Percentiles rank a stretch among this genome's conserved stretches.
Conservation (phyloP, 2,113 vertebrate genomes). For the Rallus limicola region DNA sequence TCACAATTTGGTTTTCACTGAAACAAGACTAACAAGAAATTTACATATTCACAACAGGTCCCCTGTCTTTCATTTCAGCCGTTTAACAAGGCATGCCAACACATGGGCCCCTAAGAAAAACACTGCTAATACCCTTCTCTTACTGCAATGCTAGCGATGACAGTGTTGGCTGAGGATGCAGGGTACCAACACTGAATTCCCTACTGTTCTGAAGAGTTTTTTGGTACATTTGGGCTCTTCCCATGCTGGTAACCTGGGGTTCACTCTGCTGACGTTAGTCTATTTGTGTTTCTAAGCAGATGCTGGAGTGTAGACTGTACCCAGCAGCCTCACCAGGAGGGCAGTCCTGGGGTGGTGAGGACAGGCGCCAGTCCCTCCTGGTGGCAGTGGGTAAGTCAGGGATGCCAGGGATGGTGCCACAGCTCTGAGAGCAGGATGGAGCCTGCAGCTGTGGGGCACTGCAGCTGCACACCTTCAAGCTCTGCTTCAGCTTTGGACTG, state of each 20-base stretch:
- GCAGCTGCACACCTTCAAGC: neutral
- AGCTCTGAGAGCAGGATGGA: neutral
- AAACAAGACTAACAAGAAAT: neutral
- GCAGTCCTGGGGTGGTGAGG: neutral
- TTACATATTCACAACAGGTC: neutral
- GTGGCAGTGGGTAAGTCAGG: neutral
- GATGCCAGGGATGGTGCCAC: neutral
- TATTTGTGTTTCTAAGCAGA: neutral
- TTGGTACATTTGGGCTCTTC: neutral
- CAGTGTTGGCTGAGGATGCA: neutral
- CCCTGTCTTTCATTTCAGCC: neutral
- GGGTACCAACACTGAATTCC: neutral
- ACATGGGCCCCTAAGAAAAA: neutral
- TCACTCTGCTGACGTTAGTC: neutral
- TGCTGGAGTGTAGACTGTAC: neutral
- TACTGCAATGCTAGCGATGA: neutral
- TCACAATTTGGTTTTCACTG: neutral
- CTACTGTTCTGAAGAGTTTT: neutral
- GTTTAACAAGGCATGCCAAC: neutral
- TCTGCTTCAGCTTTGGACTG: neutral
- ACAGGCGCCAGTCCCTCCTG: neutral
- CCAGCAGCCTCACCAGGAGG: neutral
- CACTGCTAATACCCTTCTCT: neutral
- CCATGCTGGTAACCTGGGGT: neutral
- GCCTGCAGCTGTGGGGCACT: rapidly evolving